Evolutionary conservation across 2,113 vertebrate genomes (phyloP).

Genomic region (Emydura subglobosa): DNA sequence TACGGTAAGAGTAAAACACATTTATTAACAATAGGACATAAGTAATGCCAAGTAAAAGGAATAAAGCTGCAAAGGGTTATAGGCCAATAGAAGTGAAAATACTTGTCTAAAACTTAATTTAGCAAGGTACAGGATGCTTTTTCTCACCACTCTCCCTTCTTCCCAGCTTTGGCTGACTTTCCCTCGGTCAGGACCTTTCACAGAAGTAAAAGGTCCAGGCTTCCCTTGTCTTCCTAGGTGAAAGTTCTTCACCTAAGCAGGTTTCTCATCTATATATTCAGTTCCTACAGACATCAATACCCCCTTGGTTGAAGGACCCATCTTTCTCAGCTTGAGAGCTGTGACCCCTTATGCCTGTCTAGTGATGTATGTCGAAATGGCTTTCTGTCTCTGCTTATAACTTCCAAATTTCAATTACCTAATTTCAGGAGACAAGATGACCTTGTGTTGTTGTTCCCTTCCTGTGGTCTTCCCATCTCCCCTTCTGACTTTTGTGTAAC

Average conservation of each 20-base stretch:
- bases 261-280: not conserved
- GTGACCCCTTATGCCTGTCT: not conserved
- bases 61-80: not conserved
- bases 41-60: not conserved
- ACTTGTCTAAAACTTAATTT: not conserved
- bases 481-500: not conserved
- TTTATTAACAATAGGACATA: not conserved
- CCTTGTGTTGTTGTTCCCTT: not conserved
- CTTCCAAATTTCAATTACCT: not conserved
- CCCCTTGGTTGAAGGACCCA: not conserved
- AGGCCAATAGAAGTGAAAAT: not conserved
- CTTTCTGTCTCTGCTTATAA: not conserved
- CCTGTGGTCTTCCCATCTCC: not conserved
- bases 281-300: not conserved
- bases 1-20: not conserved
- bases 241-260: not conserved
- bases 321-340: not conserved
- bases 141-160: not conserved
- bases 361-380: not conserved
- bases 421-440: not conserved
- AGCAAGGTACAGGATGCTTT: not conserved
- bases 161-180: not conserved
- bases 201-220: not conserved
- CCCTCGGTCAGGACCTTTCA: not conserved
- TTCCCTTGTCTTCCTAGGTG: not conserved